A percentile compares a stretch with the other conserved stretches of the same genome.
Evolutionary conservation across 1,140 invertebrate species (phyloP).

Genomic region (Brachionus calyciflorus): DNA sequence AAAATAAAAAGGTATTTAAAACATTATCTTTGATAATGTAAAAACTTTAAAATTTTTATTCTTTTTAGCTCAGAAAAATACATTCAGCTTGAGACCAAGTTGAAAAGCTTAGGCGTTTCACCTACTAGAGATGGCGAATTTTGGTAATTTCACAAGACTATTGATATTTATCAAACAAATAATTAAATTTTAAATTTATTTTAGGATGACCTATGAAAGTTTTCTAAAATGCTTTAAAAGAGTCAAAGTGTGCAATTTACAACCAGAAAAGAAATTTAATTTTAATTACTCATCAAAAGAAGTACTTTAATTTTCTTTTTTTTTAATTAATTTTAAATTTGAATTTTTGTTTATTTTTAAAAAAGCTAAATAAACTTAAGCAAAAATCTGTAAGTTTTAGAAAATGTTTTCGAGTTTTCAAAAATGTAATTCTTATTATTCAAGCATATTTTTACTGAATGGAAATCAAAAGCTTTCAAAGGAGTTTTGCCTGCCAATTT

Average conservation of each 20-base stretch:
- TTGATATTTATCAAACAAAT: background rate
- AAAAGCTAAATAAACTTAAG: background rate
- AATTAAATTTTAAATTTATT: too few relatives aligned
- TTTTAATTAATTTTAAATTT: background rate
- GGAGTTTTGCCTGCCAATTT: conserved; percentile 5
- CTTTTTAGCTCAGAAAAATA: conserved; percentile 18
- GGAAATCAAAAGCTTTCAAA: conserved; percentile 30
- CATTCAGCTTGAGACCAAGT: conserved; percentile 11
- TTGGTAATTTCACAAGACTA: background rate
- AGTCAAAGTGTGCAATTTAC: conserved; percentile 42
- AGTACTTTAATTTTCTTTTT: background rate
- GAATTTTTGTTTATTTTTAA: background rate
- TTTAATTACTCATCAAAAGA: background rate
- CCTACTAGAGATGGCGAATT: conserved; percentile 39
- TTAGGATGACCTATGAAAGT: conserved; percentile 43
- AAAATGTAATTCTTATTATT: background rate
- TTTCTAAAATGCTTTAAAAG: conserved; percentile 35
- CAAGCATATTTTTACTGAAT: conserved; percentile 19
- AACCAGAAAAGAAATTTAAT: conserved; percentile 7
- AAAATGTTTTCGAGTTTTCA: too few relatives aligned
- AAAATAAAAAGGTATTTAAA: conserved; percentile 29
- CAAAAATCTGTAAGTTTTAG: background rate
- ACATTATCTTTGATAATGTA: background rate
- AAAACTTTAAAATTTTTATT: background rate
- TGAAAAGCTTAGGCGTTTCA: conserved; percentile 8